Conservation (phyloP, 2,888 invertebrate species). For the Hypolimnas misippus region DNA sequence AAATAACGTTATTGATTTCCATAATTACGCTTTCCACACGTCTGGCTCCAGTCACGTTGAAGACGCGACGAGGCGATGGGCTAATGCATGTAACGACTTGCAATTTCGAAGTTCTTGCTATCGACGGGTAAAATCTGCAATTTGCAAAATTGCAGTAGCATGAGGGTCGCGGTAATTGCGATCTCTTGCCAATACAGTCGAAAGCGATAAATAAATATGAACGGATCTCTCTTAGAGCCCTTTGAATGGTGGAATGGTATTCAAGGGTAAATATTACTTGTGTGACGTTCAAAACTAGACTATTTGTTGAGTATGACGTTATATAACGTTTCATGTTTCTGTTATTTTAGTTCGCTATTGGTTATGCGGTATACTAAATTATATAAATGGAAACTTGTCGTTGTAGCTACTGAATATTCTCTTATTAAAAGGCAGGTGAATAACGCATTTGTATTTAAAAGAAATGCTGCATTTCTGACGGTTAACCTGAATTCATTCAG, state of each 20-base stretch:
- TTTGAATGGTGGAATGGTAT: slow-evolving; percentile 28
- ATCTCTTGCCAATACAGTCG: slow-evolving; percentile 62
- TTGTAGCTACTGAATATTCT: neutral
- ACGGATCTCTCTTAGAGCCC: slow-evolving; percentile 56
- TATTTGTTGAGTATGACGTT: neutral
- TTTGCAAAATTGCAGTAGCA: slow-evolving; percentile 77
- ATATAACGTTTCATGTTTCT: neutral
- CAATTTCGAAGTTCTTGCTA: slow-evolving; percentile 73
- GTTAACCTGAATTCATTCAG: neutral
- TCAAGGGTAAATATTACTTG: slow-evolving; percentile 15
- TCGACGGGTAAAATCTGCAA: slow-evolving; percentile 71
- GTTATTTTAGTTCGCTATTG: neutral
- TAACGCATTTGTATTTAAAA: neutral
- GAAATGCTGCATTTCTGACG: neutral
- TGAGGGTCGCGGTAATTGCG: slow-evolving; percentile 70
- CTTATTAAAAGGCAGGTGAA: neutral
- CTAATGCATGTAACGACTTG: slow-evolving; percentile 68
- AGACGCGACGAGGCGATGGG: slow-evolving; percentile 54
- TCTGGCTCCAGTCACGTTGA: slow-evolving; percentile 45
- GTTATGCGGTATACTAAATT: neutral
- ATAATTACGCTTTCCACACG: slow-evolving; percentile 45
- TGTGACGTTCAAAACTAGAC: slow-evolving; percentile 1
- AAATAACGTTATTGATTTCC: slow-evolving; percentile 35
- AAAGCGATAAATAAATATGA: slow-evolving; percentile 74
- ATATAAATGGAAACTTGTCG: neutral